A percentile compares a stretch with the other conserved stretches of the same genome.
Evolutionary conservation across 2,797 vertebrate species (phyloP).

Genomic region (Eptatretus atami): DNA sequence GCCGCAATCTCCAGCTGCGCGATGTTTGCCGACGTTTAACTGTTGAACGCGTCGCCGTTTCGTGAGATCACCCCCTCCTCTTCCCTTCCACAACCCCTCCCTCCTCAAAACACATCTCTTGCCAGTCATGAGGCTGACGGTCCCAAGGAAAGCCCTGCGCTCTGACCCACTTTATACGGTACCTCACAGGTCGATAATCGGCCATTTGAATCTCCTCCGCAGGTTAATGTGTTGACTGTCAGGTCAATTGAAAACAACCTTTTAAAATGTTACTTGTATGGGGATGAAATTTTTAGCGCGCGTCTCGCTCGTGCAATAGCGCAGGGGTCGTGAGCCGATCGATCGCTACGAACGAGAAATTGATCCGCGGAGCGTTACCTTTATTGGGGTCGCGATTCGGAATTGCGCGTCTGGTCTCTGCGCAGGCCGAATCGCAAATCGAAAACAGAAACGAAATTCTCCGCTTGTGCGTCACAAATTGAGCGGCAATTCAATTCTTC

Average conservation of each 20-base stretch:
- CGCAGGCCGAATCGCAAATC: no score
- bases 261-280: constrained; percentile 5
- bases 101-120: no score
- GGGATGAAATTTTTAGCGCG: constrained; percentile 2
- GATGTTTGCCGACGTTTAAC: no score
- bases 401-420: neutral
- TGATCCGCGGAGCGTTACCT: neutral
- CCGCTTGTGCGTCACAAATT: no score
- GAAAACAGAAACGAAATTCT: no score
- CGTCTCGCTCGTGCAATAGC: neutral
- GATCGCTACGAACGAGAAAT: constrained; percentile 5
- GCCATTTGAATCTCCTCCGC: neutral
- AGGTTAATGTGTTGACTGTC: constrained; percentile 6
- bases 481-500: no score
- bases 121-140: no score
- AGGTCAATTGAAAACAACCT: constrained; percentile 5
- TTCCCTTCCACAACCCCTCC: no score
- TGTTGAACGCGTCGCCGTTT: no score
- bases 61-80: no score
- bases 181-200: constrained; percentile 3
- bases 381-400: constrained; percentile 3
- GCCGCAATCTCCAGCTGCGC: no score
- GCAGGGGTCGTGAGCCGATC: neutral
- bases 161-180: neutral
- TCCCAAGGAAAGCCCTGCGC: no score